Percentiles rank a stretch among this genome's conserved stretches.
These are phyloP conservation scores for Sigmodon hispidus DNA, from an alignment of 2,113 vertebrate genomes.

Conservation along the genomic window DNA sequence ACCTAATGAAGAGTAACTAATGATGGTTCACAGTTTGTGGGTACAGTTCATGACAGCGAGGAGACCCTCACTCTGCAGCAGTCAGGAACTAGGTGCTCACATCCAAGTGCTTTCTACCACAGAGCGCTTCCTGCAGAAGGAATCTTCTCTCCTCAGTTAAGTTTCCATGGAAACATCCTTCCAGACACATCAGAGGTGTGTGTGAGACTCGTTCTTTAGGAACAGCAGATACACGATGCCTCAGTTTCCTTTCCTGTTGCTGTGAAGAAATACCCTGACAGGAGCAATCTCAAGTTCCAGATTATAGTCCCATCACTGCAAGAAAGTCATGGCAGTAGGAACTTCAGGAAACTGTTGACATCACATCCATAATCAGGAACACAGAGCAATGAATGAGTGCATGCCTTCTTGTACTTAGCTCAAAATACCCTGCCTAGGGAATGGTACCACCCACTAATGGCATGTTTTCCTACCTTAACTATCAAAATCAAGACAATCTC, in stretches of 20 bases:
- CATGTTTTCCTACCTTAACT: neutral
- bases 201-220: neutral
- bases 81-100: neutral
- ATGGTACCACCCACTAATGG: neutral
- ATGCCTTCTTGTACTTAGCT: neutral
- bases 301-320: no score
- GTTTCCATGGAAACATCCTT: neutral
- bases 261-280: neutral
- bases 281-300: neutral
- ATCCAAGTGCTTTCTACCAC: neutral
- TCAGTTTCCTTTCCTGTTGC: neutral
- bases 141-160: neutral
- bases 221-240: neutral
- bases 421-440: neutral
- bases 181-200: neutral
- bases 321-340: no score
- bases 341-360: neutral
- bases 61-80: neutral
- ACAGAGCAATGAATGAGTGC: neutral
- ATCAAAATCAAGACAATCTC: neutral
- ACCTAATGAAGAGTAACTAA: neutral
- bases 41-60: neutral
- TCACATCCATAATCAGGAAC: neutral
- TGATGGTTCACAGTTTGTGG: neutral
- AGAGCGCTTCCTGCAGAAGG: neutral